These are phyloP conservation scores for Coilia nasus DNA, from an alignment of 2,797 vertebrate genomes.

Conservation along the genomic window DNA sequence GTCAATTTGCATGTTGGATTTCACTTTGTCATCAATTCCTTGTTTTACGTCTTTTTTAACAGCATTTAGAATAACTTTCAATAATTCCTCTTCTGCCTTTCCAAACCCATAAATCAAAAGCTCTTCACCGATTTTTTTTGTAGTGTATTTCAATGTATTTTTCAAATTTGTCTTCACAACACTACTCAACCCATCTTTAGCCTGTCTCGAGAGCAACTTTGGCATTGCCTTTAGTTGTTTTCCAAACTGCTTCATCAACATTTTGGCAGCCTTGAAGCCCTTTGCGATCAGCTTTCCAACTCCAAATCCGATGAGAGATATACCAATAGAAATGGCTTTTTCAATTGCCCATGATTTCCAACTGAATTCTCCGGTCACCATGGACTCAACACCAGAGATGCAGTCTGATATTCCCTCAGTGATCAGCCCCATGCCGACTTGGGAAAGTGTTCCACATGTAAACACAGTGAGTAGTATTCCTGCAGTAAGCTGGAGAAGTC, in stretches of 20 bases:
- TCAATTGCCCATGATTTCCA: constrained; percentile 42
- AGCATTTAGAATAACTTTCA: background rate
- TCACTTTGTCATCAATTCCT: background rate
- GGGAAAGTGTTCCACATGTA: background rate
- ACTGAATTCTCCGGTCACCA: constrained; percentile 54
- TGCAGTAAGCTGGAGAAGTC: constrained; percentile 17
- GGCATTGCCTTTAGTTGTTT: constrained; percentile 35
- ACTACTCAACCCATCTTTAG: background rate
- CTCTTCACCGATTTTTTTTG: background rate
- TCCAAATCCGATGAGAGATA: constrained; percentile 37
- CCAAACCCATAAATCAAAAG: background rate
- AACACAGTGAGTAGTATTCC: constrained; percentile 12
- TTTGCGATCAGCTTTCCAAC: constrained; percentile 38
- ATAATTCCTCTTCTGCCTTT: constrained; percentile 18
- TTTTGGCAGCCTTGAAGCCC: constrained; percentile 24
- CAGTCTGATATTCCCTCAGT: constrained; percentile 35
- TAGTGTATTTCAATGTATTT: constrained; percentile 13
- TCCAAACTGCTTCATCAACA: background rate
- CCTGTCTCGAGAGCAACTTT: constrained; percentile 20
- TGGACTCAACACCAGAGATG: constrained; percentile 35
- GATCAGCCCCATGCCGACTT: constrained; percentile 25
- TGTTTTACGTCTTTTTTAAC: constrained; percentile 20
- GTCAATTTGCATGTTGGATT: constrained; percentile 15
- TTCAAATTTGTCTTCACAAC: constrained; percentile 30
- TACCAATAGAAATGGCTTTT: constrained; percentile 34